These are phyloP conservation scores for Temnothorax rugatulus DNA, from an alignment of 2,888 invertebrate species.

Conservation along the genomic window DNA sequence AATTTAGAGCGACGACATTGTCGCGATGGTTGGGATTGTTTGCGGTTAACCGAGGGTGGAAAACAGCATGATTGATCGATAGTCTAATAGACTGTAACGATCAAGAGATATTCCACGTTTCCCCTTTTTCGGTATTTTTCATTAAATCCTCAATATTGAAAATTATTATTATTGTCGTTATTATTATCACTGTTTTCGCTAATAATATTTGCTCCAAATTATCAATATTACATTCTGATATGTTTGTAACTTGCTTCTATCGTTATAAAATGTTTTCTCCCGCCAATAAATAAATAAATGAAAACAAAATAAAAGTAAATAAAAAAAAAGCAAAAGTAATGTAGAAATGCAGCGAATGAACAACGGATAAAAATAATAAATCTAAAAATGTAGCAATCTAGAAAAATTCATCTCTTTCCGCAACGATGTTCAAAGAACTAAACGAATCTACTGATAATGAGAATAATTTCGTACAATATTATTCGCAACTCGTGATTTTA, in stretches of 20 bases:
- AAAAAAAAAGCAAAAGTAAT: not conserved
- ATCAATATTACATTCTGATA: not conserved
- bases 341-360: not conserved
- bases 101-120: not conserved
- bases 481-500: conserved; percentile 2
- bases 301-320: not conserved
- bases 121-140: not conserved
- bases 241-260: not conserved
- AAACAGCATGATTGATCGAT: conserved; percentile 46
- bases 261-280: not conserved
- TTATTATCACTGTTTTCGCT: not conserved
- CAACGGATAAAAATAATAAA: conserved; percentile 3
- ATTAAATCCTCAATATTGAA: not conserved
- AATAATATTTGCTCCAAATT: not conserved
- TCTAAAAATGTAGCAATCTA: not conserved
- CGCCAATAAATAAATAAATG: conserved; percentile 4
- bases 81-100: conserved; percentile 1
- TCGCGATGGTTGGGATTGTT: conserved; percentile 30
- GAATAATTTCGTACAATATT: conserved; percentile 5
- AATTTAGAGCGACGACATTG: conserved; percentile 30
- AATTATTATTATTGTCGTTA: not conserved
- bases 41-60: conserved; percentile 27
- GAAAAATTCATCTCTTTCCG: conserved; percentile 9
- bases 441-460: not conserved
- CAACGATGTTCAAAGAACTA: not conserved